Evolutionary conservation across 2,888 invertebrate genomes (phyloP).

Genomic region (Synergus gifuensis): DNA sequence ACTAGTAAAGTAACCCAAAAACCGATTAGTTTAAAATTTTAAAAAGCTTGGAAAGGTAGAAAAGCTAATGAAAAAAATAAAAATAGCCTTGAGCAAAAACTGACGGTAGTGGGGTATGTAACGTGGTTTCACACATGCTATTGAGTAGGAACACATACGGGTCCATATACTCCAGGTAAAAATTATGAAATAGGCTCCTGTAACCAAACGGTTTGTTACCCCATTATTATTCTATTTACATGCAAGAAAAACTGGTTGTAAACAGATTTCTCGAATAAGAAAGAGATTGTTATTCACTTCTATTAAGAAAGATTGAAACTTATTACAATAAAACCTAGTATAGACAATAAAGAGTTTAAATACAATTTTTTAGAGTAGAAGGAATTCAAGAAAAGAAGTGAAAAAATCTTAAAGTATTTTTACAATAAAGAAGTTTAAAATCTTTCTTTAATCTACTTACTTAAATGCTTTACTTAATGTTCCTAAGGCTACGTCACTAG

Average conservation of each 20-base stretch:
- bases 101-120: slow-evolving; percentile 77
- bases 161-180: slow-evolving; percentile 78
- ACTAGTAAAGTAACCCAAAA: not conserved
- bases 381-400: not conserved
- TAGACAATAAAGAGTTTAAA: slow-evolving; percentile 35
- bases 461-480: slow-evolving; percentile 95
- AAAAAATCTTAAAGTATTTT: not conserved
- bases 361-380: not conserved
- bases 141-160: slow-evolving; percentile 78
- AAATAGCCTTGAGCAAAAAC: slow-evolving; percentile 77
- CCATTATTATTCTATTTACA: slow-evolving; percentile 75
- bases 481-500: slow-evolving; percentile 91
- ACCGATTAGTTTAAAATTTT: not conserved
- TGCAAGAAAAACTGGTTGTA: slow-evolving; percentile 61
- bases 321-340: slow-evolving; percentile 27
- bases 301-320: not conserved
- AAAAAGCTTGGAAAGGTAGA: slow-evolving; percentile 60
- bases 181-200: slow-evolving; percentile 78
- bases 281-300: slow-evolving; percentile 6
- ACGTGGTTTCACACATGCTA: slow-evolving; percentile 78
- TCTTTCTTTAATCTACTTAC: slow-evolving; percentile 73
- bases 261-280: slow-evolving; percentile 32
- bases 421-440: slow-evolving; percentile 1
- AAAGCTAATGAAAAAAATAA: slow-evolving; percentile 69
- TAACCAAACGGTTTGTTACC: slow-evolving; percentile 75